These are phyloP conservation scores for Drosophila macrospina DNA, from an alignment of 2,888 invertebrate genomes.

Conservation along the genomic window DNA sequence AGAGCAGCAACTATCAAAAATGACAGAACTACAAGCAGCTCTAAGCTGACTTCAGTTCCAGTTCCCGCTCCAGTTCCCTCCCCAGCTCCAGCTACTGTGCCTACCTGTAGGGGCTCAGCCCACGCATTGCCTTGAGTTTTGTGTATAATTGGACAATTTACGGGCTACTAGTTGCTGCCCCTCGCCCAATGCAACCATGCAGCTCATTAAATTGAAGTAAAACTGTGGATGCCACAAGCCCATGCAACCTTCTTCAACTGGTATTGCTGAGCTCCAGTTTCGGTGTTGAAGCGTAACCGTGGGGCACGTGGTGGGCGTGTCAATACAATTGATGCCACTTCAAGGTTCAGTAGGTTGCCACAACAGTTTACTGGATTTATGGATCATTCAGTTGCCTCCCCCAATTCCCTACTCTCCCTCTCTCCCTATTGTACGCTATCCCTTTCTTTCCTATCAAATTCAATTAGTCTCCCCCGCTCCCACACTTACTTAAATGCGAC, in stretches of 20 bases:
- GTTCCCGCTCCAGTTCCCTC: neutral
- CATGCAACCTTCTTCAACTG: neutral
- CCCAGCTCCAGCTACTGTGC: conserved; percentile 14
- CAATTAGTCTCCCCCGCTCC: conserved; percentile 59
- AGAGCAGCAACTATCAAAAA: conserved; percentile 62
- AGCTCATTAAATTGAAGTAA: conserved; percentile 60
- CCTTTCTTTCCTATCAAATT: conserved; percentile 31
- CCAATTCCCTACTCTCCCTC: neutral
- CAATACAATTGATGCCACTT: conserved; percentile 43
- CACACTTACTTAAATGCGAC: conserved; percentile 19
- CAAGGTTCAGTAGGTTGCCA: conserved; percentile 43
- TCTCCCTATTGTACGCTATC: no score
- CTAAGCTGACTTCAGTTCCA: conserved; percentile 16
- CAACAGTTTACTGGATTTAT: conserved; percentile 40
- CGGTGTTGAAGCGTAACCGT: conserved; percentile 62
- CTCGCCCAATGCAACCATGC: conserved; percentile 4
- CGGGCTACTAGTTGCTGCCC: conserved; percentile 38
- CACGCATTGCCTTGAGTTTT: conserved; percentile 53
- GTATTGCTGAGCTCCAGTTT: conserved; percentile 46
- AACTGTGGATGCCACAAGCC: conserved; percentile 31
- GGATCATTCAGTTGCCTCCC: conserved; percentile 28
- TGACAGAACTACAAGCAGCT: conserved; percentile 57
- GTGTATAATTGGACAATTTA: conserved; percentile 72
- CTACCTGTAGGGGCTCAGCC: conserved; percentile 62
- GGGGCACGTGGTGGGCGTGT: conserved; percentile 57